These are phyloP conservation scores for Phodopus roborovskii DNA, from an alignment of 2,113 vertebrate species.

Conservation along the genomic window DNA sequence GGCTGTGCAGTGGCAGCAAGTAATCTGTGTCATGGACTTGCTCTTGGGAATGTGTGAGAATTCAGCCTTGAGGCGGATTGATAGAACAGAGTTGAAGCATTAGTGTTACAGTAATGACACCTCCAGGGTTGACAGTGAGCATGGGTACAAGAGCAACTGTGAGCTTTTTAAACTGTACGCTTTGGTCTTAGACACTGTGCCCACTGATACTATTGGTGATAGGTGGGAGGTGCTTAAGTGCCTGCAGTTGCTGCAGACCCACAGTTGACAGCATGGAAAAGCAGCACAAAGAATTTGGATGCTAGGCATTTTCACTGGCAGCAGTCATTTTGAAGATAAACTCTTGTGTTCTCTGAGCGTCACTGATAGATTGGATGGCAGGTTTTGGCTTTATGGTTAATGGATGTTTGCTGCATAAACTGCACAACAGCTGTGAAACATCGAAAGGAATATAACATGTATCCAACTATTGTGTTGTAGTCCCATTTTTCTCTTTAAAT, in stretches of 20 bases:
- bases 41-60: slow-evolving; percentile 71
- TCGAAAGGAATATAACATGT: slow-evolving; percentile 74
- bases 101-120: slow-evolving; percentile 51
- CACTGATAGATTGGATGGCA: slow-evolving; percentile 63
- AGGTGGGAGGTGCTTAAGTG: slow-evolving; percentile 84
- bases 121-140: slow-evolving; percentile 44
- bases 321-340: slow-evolving; percentile 75
- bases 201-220: slow-evolving; percentile 79
- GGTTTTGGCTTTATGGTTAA: slow-evolving; percentile 68
- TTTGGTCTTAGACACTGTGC: slow-evolving; percentile 74
- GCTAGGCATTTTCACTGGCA: slow-evolving; percentile 82
- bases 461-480: slow-evolving; percentile 59
- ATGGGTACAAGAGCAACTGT: neutral
- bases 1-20: slow-evolving; percentile 72
- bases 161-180: slow-evolving; percentile 21
- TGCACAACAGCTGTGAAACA: slow-evolving; percentile 76
- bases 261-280: slow-evolving; percentile 83
- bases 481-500: slow-evolving; percentile 29
- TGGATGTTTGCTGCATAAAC: slow-evolving; percentile 80
- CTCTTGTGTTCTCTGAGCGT: slow-evolving; percentile 75
- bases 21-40: slow-evolving; percentile 85
- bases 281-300: slow-evolving; percentile 81
- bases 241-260: slow-evolving; percentile 85
- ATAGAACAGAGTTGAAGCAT: slow-evolving; percentile 32
- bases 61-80: slow-evolving; percentile 17